Conservation (phyloP, 2,888 invertebrate genomes). For the Heteromurus nitidus region DNA sequence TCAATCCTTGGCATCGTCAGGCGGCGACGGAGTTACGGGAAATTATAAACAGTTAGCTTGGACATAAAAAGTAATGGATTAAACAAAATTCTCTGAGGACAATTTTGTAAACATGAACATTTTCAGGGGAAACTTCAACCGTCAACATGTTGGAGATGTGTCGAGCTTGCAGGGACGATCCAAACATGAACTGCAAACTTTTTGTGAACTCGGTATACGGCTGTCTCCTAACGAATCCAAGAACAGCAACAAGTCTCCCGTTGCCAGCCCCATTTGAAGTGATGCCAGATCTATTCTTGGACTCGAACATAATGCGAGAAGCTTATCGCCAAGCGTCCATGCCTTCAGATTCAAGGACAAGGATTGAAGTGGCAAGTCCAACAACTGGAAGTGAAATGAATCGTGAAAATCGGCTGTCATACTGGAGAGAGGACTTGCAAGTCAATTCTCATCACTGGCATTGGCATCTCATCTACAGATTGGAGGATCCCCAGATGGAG, state of each 20-base stretch:
- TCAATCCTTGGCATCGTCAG: conserved; percentile 83
- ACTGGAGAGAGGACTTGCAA: conserved; percentile 81
- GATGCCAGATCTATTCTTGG: conserved; percentile 86
- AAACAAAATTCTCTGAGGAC: too few species aligned
- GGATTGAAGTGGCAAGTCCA: not conserved
- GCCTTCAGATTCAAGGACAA: conserved; percentile 34
- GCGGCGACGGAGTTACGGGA: not conserved
- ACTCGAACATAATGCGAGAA: conserved; percentile 36
- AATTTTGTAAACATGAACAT: too few species aligned
- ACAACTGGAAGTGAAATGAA: not conserved
- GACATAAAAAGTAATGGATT: too few species aligned
- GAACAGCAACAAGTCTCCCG: conserved; percentile 81
- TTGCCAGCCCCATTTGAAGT: conserved; percentile 85
- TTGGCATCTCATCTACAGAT: conserved; percentile 92
- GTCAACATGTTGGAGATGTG: conserved; percentile 83
- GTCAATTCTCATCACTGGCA: conserved; percentile 94
- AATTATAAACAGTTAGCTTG: too few species aligned
- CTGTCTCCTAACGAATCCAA: conserved; percentile 83
- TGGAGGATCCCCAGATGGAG: conserved; percentile 78
- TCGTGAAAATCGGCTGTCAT: conserved; percentile 72
- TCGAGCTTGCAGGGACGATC: conserved; percentile 79
- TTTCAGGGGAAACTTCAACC: too few species aligned
- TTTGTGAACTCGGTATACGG: conserved; percentile 88
- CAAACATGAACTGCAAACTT: conserved; percentile 81
- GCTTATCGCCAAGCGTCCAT: conserved; percentile 60